A percentile compares a stretch with the other conserved stretches of the same genome.
phyloP scores from a whole-genome alignment of 2,888 invertebrate species.

The Microdon myrmicae region DNA sequence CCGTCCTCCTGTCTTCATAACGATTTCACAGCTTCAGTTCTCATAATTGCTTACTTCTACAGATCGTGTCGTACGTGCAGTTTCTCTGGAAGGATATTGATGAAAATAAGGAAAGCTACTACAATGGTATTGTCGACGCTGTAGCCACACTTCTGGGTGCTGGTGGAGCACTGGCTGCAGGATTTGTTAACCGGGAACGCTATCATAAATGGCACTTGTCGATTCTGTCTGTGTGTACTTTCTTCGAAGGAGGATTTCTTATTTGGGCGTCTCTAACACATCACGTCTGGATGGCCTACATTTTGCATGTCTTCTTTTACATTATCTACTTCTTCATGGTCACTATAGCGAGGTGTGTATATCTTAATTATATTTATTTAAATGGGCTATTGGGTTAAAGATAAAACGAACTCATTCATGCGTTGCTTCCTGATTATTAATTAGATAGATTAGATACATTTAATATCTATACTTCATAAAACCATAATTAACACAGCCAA shows the following conservation, averaged over 20 bases:
- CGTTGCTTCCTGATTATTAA: too few relatives aligned
- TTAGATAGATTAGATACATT: too few relatives aligned
- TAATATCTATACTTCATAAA: too few relatives aligned
- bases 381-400: too few relatives aligned
- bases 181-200: conserved; percentile 67
- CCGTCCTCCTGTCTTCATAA: too few relatives aligned
- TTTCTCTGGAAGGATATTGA: conserved; percentile 82
- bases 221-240: conserved; percentile 67
- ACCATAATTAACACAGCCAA: too few relatives aligned
- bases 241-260: conserved; percentile 67
- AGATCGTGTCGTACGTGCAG: conserved; percentile 75
- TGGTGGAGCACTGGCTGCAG: conserved; percentile 68
- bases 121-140: conserved; percentile 80
- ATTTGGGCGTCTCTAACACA: conserved; percentile 67
- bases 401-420: too few relatives aligned
- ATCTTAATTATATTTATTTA: too few relatives aligned
- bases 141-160: conserved; percentile 72
- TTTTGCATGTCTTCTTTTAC: conserved; percentile 73
- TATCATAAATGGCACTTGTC: conserved; percentile 67
- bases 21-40: too few relatives aligned
- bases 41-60: conserved; percentile 8
- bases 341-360: conserved; percentile 74
- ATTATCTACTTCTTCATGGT: conserved; percentile 78
- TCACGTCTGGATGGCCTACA: conserved; percentile 73
- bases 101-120: conserved; percentile 67